A percentile compares a stretch with the other conserved stretches of the same genome.
These are phyloP conservation scores for Lepus townsendii DNA, from an alignment of 2,797 vertebrate genomes.

Conservation along the genomic window DNA sequence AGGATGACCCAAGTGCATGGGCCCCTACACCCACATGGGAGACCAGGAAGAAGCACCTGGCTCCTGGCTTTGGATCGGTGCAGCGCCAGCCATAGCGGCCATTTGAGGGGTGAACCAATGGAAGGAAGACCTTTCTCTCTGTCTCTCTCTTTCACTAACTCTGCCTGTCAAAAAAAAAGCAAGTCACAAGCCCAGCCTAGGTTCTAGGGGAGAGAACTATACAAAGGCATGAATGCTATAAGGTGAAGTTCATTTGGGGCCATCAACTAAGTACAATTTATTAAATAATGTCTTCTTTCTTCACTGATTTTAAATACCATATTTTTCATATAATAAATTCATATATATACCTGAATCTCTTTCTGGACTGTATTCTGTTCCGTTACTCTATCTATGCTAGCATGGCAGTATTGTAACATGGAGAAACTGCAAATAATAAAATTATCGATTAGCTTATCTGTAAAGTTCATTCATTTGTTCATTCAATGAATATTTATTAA, in stretches of 20 bases:
- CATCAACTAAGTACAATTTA: background rate
- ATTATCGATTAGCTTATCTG: background rate
- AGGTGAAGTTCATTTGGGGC: background rate
- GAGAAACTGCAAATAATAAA: background rate
- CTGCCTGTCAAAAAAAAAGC: too few species aligned
- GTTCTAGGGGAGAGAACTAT: background rate
- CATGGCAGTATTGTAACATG: background rate
- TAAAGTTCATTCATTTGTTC: background rate
- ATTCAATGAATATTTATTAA: background rate
- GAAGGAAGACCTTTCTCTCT: too few species aligned
- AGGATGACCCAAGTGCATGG: too few species aligned
- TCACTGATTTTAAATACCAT: background rate
- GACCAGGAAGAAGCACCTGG: too few species aligned
- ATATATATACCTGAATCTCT: background rate
- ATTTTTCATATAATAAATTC: background rate
- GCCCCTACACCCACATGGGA: too few species aligned
- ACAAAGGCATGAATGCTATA: background rate
- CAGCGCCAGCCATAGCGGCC: too few species aligned
- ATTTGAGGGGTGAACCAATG: too few species aligned
- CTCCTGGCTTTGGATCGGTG: too few species aligned
- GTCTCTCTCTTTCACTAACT: too few species aligned
- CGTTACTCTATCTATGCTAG: background rate
- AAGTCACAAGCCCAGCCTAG: background rate
- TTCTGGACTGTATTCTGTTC: background rate
- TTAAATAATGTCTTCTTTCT: background rate